Percentiles rank a stretch among this genome's conserved stretches.
Evolutionary conservation across 2,797 vertebrate species (phyloP).

Genomic region (Protosalanx chinensis): DNA sequence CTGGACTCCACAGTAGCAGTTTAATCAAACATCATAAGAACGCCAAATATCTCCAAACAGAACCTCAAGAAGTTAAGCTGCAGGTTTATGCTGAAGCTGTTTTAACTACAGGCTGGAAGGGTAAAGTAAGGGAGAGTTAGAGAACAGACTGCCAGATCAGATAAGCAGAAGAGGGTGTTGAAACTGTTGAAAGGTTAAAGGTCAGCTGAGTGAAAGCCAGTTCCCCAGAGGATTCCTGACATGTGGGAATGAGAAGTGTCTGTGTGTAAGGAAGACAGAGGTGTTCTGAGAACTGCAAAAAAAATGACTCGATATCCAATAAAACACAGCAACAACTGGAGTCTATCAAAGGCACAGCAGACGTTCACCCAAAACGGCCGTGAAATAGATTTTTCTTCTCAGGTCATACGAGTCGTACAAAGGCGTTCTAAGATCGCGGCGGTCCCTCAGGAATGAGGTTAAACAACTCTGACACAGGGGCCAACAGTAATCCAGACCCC

Average conservation of each 20-base stretch:
- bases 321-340: constrained; percentile 43
- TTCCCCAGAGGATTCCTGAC: background rate
- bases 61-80: constrained; percentile 51
- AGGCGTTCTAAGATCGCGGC: constrained; percentile 51
- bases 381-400: constrained; percentile 50
- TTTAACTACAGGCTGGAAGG: background rate
- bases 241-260: background rate
- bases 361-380: constrained; percentile 45
- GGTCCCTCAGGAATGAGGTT: constrained; percentile 50
- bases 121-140: background rate
- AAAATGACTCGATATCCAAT: constrained; percentile 29
- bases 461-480: constrained; percentile 69
- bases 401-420: constrained; percentile 55
- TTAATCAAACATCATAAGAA: constrained; percentile 64
- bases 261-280: constrained; percentile 43
- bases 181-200: too few relatives aligned
- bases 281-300: constrained; percentile 36
- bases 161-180: background rate
- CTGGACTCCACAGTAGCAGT: constrained; percentile 44
- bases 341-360: constrained; percentile 58
- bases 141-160: background rate
- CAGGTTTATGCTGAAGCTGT: constrained; percentile 1
- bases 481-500: constrained; percentile 73
- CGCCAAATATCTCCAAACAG: constrained; percentile 55
- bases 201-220: too few relatives aligned